Base-by-base conservation (phyloP, 1,140 invertebrate genomes). In the Rhopalosiphum padi region DNA sequence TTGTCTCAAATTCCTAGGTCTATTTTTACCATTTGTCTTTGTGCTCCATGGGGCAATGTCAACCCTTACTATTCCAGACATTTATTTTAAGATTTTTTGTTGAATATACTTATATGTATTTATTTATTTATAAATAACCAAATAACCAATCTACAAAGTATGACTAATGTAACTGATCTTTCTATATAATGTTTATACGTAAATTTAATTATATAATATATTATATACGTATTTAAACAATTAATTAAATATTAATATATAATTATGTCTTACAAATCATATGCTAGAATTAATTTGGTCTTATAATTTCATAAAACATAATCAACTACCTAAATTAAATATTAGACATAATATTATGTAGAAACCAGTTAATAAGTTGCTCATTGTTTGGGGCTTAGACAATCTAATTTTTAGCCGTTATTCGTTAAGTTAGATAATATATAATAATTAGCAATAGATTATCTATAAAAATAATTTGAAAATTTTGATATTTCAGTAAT, bases 51-150 rank as follows among this genome's bases (percentile, higher is more conserved):
- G 18, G 25, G 37, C 89, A 89, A 89, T 53, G 88, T 41, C 88
- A 90, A 90, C 89, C 89, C 89, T 90, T 90, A 90, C 55, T 90
- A 21, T 21, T 90, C 89, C 89, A 90, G 89, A 90, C 89, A 22
- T 90, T 43, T 90, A 90, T 90, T 90, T 90, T 90, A 68, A 90
- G 89, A 90, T 68, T 68, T 90, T 55, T 37, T 89, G 89, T 60
- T 41, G 25, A 87, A 5, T 30, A 30, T 48, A n/a, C 2, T n/a
- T 88, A 88, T 37, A n/a, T 51, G 0, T 48, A 87, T 87, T 1
- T 86, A 86, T n/a, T n/a, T 43, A 46, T 86, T 4, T 35, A 41
- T 41, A 85, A 4, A 43, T 51, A 51, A 46, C 9, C 46, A 46
- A 46, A 46, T 85, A 85, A 89, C 30, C 41, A 30, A 37, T 90